Evolutionary conservation across 2,113 vertebrate species (phyloP), one percentile per base, ranked within the genome.

Genomic region (Chaenocephalus aceratus): DNA sequence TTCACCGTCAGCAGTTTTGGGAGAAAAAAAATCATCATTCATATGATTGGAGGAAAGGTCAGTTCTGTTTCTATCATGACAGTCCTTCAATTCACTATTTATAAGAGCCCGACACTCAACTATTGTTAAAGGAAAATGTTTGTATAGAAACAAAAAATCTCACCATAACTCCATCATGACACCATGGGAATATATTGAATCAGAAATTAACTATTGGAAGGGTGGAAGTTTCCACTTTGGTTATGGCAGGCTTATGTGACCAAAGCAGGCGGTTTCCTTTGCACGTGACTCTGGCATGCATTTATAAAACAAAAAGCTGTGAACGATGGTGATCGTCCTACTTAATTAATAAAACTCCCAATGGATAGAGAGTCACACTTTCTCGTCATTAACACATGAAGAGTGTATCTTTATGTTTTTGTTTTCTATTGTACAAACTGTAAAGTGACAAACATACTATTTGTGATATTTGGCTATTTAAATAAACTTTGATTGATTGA

Each of bases 1-100:
- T 75, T 51, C 45, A 60, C 1, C 1, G 10, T 88, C 88, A 89
- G 84, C 84, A 81, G 3, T 82, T 89, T 72, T 65, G 14, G 2
- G 2, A 44, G 46, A 53, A 62, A 62, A 65, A 69, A 82, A 77
- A 30, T 30, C 14, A 21, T 36, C 13, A 21, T 58, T 65, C 58
- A 67, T n/a, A 53, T 77, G 36, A 78, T 56, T 45, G 18, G 3
- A 23, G 11, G 2, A 46, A 7, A 23, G 15, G 18, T 36, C 41
- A 46, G 12, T 30, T 44, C 51, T 12, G 44, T 83, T 68, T 75
- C 23, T 30, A 48, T 79, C 75, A 74, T 4, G 3, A 80, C 6
- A 52, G 11, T 34, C 3, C 1, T 62, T 26, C 16, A 4, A 10
- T 5, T 62, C 8, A 69, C 36, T 10, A 62, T 53, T 15, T 23